Evolutionary conservation across 1,140 invertebrate species (phyloP).

Genomic region (Cataglyphis hispanica): DNA sequence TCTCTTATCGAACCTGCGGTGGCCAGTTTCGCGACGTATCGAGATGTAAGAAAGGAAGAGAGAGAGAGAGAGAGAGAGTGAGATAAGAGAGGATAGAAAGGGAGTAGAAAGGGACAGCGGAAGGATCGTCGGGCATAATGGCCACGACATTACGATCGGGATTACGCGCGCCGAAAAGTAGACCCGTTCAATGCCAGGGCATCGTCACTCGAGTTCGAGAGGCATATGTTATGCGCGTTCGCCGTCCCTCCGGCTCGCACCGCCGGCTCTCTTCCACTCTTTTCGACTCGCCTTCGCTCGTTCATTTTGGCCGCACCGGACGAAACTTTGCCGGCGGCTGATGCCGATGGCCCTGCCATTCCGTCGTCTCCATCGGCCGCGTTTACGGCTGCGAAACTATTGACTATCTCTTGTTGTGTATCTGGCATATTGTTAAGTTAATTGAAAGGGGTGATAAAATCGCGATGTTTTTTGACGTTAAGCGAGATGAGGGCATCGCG

Average conservation of each 20-base stretch:
- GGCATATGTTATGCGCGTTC: slow-evolving; percentile 38
- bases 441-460: slow-evolving; percentile 82
- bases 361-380: slow-evolving; percentile 11
- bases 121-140: slow-evolving; percentile 64
- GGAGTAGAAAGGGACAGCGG: background rate
- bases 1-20: slow-evolving; percentile 43
- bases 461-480: slow-evolving; percentile 80
- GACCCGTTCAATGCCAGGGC: slow-evolving; percentile 69
- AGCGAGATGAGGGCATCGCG: slow-evolving; percentile 70
- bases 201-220: slow-evolving; percentile 68
- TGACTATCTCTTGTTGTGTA: slow-evolving; percentile 76
- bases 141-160: slow-evolving; percentile 74
- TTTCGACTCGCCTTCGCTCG: background rate
- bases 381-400: slow-evolving; percentile 70
- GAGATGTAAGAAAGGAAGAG: slow-evolving; percentile 13
- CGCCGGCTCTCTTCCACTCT: background rate
- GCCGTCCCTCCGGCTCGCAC: background rate
- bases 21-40: slow-evolving; percentile 49
- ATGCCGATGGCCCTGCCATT: background rate
- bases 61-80: background rate
- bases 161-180: slow-evolving; percentile 76
- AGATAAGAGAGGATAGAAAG: background rate
- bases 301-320: slow-evolving; percentile 28
- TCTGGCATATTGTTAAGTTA: slow-evolving; percentile 82
- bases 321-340: slow-evolving; percentile 67